Percentiles rank a stretch among this genome's conserved stretches.
These are phyloP conservation scores for Notolepis coatsorum DNA, from an alignment of 2,797 vertebrate species.

Conservation along the genomic window DNA sequence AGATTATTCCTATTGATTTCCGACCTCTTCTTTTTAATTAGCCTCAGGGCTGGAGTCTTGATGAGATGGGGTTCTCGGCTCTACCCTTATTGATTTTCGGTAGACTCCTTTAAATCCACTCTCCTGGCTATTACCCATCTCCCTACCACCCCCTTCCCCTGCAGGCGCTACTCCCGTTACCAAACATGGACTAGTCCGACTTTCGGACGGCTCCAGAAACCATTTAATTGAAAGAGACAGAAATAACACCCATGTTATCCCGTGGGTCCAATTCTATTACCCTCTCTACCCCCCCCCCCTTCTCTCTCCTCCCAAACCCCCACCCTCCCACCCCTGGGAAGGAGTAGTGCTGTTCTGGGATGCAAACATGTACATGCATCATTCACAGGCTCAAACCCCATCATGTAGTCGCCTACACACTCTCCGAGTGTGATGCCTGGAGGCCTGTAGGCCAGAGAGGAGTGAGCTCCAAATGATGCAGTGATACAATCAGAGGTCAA, in stretches of 20 bases:
- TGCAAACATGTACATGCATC: conserved; percentile 6
- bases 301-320: too few relatives aligned
- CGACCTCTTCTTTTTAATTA: conserved; percentile 70
- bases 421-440: conserved; percentile 11
- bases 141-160: conserved; percentile 41
- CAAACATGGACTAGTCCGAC: conserved; percentile 51
- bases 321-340: conserved; percentile 60
- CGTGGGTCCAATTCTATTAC: conserved; percentile 73
- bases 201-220: conserved; percentile 50
- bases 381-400: conserved; percentile 54
- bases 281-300: conserved; percentile 58
- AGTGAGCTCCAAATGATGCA: too few relatives aligned
- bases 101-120: conserved; percentile 64
- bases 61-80: conserved; percentile 59
- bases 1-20: conserved; percentile 68
- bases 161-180: conserved; percentile 54
- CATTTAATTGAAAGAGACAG: conserved; percentile 80
- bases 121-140: conserved; percentile 52
- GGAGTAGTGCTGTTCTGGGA: not conserved
- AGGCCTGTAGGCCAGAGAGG: conserved; percentile 1
- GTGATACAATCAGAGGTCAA: too few relatives aligned
- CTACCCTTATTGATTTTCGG: conserved; percentile 73
- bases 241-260: conserved; percentile 74
- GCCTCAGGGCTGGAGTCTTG: conserved; percentile 50
- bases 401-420: conserved; percentile 30